A percentile compares a stretch with the other conserved stretches of the same genome.
Evolutionary conservation across 2,113 vertebrate genomes (phyloP).

Genomic region (Trogon surrucura): DNA sequence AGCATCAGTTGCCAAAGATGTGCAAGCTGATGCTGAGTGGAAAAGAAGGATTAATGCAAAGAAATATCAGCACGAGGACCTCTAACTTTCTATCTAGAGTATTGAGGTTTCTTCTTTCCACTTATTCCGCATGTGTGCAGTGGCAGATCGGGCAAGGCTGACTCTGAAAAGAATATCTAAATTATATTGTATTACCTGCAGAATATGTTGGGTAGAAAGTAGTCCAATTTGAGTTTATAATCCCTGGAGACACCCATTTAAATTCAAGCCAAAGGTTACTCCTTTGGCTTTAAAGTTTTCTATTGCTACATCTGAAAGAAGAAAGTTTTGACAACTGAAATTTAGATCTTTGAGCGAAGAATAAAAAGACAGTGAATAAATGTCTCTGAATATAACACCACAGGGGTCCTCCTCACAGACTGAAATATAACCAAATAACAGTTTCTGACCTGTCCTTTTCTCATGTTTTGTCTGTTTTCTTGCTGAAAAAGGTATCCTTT

Average conservation of each 20-base stretch:
- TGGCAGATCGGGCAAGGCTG: not conserved
- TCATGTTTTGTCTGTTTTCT: not conserved
- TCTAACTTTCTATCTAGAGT: not conserved
- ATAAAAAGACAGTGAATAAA: constrained; percentile 44
- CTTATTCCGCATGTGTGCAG: rapidly evolving
- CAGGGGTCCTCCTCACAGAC: not conserved
- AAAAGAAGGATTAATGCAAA: not conserved
- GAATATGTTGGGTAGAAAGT: not conserved
- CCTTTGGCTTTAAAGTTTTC: not conserved
- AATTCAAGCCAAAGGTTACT: constrained; percentile 46
- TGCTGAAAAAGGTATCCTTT: not conserved
- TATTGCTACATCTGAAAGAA: constrained; percentile 5
- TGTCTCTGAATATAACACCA: not conserved
- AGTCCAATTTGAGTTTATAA: not conserved
- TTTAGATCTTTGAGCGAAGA: constrained; percentile 35
- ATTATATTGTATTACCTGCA: not conserved
- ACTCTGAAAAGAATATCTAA: not conserved
- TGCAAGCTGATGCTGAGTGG: not conserved
- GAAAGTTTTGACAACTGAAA: constrained; percentile 47
- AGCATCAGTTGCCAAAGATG: not conserved
- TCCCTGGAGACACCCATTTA: not conserved
- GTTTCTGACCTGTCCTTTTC: not conserved
- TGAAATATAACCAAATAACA: constrained; percentile 16
- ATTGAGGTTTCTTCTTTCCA: not conserved
- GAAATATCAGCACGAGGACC: not conserved